Evolutionary conservation across 2,888 invertebrate species (phyloP), one percentile per base, ranked within the genome.

Genomic region (Eupithecia exiguata): DNA sequence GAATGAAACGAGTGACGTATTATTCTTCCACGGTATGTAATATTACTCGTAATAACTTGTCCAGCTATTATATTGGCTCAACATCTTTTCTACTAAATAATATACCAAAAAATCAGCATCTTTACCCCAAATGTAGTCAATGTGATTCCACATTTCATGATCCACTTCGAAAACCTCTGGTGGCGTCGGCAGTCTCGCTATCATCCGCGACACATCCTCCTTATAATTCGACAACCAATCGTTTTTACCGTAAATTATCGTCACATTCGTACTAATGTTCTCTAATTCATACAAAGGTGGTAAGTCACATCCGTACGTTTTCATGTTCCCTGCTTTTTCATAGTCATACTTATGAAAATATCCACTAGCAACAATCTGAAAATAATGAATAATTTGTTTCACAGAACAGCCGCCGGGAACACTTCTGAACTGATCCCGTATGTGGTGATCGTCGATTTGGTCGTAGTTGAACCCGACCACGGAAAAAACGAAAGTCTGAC

Each of bases 51-150:
- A 5, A 58, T 14, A 58, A 25, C 14, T 58, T 25, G 58, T 25
- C 25, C 25, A 10, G 21, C 12, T 25, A 14, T 12, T 58, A 58
- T 58, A 58, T 58, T 58, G 9, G 12, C 58, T 58, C 25, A 58
- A 25, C 35, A 35, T 18, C 18, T 35, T 62, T 35, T 21, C 38
- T 38, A 65, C 65, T 12, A 4, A 35, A 38, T n/a, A 18, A 38
- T 65, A 65, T 5, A 65, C 65, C n/a, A 65, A 65, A 65, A 38
- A n/a, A 36, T 65, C 35, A 38, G 38, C 65, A 38, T 65, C 65
- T 65, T 38, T 65, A n/a, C 65, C 65, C 65, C 65, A 65, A 7
- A 38, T 9, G 21, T n/a, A 65, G 43, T 66, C 66, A 0, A 43
- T 0, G 40, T 66, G 66, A 25, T 66, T 66, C n/a, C n/a, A 66